Percentiles rank a stretch among this genome's conserved stretches.
Evolutionary conservation across 64 coral and sea anemone species (phyloP).

Genomic region (Exaiptasia diaphana): DNA sequence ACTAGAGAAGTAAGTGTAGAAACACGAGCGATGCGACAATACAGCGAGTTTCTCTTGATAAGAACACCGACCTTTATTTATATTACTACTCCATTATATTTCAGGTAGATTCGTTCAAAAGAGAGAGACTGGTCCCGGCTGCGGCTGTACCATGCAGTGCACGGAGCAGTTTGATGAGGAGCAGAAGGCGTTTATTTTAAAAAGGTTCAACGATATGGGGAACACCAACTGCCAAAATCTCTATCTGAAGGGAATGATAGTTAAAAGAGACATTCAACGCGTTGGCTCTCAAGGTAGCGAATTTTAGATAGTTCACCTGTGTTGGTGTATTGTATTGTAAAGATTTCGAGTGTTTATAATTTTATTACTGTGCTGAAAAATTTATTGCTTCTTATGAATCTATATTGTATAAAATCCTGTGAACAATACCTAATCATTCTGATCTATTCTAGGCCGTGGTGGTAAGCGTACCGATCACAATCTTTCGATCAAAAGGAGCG

Average conservation of each 20-base stretch:
- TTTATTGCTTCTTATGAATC: too few relatives aligned
- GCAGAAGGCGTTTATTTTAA: not conserved
- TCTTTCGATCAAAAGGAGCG: constrained; percentile 6
- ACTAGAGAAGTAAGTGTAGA: too few relatives aligned
- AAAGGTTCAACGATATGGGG: not conserved
- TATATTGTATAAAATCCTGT: too few relatives aligned
- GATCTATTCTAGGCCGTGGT: too few relatives aligned
- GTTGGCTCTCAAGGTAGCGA: constrained; percentile 21
- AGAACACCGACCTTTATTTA: too few relatives aligned
- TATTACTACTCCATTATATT: not conserved
- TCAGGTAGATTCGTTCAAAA: not conserved
- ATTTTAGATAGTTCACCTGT: too few relatives aligned
- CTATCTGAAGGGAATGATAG: not conserved
- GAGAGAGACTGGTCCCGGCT: not conserved
- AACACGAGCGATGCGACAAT: too few relatives aligned
- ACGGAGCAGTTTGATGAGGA: not conserved
- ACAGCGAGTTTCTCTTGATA: too few relatives aligned
- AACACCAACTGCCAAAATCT: not conserved
- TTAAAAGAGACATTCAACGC: not conserved
- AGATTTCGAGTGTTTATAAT: too few relatives aligned
- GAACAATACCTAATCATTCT: too few relatives aligned
- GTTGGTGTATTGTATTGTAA: too few relatives aligned
- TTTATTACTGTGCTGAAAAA: too few relatives aligned
- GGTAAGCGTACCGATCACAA: not conserved
- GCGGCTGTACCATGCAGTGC: not conserved